These are phyloP conservation scores for Nerophis lumbriciformis DNA, from an alignment of 2,113 vertebrate species.

Conservation along the genomic window DNA sequence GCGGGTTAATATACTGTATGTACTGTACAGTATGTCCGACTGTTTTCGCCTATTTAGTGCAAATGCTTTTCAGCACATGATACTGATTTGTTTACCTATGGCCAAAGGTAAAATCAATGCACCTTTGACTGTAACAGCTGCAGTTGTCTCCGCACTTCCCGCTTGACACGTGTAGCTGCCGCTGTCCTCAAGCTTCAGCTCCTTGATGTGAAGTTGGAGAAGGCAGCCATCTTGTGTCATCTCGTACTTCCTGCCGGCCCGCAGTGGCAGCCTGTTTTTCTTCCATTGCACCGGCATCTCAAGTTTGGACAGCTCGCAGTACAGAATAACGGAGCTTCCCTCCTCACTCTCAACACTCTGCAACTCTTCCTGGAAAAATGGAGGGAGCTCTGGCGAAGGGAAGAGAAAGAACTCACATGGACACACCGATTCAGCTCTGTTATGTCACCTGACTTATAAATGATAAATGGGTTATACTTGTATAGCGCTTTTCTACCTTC, in stretches of 20 bases:
- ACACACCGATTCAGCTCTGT: not conserved
- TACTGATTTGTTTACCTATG: too few species aligned
- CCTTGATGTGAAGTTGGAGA: conserved; percentile 53
- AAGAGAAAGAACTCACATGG: not conserved
- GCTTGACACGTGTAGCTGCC: conserved; percentile 58
- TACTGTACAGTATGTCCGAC: too few species aligned
- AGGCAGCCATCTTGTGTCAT: conserved; percentile 67
- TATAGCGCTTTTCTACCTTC: too few species aligned
- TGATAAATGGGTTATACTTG: too few species aligned
- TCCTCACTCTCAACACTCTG: conserved; percentile 47
- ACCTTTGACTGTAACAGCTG: conserved; percentile 74
- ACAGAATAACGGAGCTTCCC: conserved; percentile 34
- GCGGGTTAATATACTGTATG: too few species aligned
- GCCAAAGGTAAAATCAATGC: not conserved
- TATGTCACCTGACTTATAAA: not conserved
- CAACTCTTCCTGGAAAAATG: conserved; percentile 58
- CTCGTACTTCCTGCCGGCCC: conserved; percentile 52
- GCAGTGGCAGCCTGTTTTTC: conserved; percentile 62
- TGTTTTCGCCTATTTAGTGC: not conserved
- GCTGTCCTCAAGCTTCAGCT: conserved; percentile 57
- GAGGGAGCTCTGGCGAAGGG: conserved; percentile 50
- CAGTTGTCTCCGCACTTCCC: conserved; percentile 47
- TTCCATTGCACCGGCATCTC: conserved; percentile 60
- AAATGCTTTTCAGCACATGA: not conserved
- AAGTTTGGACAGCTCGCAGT: conserved; percentile 64